Evolutionary conservation across 2,888 invertebrate genomes (phyloP).

Genomic region (Chymomyza amoena): DNA sequence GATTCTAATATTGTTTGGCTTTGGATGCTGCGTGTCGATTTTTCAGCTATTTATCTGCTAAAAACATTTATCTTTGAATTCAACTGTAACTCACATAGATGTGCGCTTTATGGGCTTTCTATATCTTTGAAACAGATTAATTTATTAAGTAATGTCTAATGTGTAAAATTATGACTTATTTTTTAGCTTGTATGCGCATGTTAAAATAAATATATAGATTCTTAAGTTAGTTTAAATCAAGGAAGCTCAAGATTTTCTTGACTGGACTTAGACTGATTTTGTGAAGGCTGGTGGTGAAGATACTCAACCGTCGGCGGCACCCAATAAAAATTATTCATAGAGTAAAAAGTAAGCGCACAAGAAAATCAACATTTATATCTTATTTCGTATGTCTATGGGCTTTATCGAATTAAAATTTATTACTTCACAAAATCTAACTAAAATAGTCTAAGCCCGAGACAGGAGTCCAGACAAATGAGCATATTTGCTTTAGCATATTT

Average conservation of each 20-base stretch:
- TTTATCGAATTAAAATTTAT: slow-evolving; percentile 68
- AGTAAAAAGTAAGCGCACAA: background rate
- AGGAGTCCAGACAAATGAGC: background rate
- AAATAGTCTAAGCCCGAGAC: slow-evolving; percentile 34
- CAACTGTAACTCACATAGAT: slow-evolving; percentile 28
- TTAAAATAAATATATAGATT: no score
- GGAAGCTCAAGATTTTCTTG: no score
- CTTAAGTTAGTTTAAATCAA: no score
- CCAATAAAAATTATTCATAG: background rate
- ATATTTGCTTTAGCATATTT: background rate
- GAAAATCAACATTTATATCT: slow-evolving; percentile 39
- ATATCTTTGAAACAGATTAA: background rate
- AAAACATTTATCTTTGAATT: slow-evolving; percentile 49
- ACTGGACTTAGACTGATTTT: background rate
- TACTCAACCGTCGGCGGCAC: background rate
- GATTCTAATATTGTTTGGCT: slow-evolving; percentile 56
- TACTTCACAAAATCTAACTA: slow-evolving; percentile 57
- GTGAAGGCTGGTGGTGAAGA: background rate
- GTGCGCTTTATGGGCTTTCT: background rate
- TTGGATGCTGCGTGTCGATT: slow-evolving; percentile 36
- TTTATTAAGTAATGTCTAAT: no score
- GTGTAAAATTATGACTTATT: no score
- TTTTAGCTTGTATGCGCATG: no score
- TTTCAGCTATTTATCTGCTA: slow-evolving; percentile 38
- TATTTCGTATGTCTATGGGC: slow-evolving; percentile 62